Conservation (phyloP, 64 coral and sea anemone species). For the Hydrozoanthus tunicans region DNA sequence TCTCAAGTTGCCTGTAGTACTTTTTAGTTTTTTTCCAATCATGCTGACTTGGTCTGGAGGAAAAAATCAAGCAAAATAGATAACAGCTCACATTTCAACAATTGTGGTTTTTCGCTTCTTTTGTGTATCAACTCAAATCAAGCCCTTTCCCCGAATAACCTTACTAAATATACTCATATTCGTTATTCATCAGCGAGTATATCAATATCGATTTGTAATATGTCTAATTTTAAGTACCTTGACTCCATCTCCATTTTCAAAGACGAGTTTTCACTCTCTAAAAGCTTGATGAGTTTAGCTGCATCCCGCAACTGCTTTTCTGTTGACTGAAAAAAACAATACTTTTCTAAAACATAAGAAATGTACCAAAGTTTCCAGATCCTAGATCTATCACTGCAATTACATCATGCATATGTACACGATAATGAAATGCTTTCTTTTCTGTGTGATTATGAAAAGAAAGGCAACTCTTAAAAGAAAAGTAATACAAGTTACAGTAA, state of each 20-base stretch:
- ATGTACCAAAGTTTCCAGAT: too few species aligned
- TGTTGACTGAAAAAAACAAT: slow-evolving; percentile 43
- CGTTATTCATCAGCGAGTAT: background rate
- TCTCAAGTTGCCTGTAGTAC: slow-evolving; percentile 94
- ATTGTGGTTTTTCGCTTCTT: too few species aligned
- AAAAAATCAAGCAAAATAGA: background rate
- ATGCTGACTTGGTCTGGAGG: slow-evolving; percentile 70
- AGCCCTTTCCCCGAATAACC: too few species aligned
- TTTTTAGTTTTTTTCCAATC: slow-evolving; percentile 92
- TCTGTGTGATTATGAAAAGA: too few species aligned
- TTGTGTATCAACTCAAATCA: background rate
- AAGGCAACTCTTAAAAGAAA: too few species aligned
- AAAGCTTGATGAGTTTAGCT: slow-evolving; percentile 77
- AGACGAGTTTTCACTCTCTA: slow-evolving; percentile 89
- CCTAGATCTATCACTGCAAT: too few species aligned
- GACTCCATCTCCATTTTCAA: slow-evolving; percentile 84
- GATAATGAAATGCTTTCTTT: too few species aligned
- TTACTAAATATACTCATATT: background rate
- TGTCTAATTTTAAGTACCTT: slow-evolving; percentile 43
- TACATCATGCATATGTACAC: too few species aligned
- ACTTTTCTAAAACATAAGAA: background rate
- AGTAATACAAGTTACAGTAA: too few species aligned
- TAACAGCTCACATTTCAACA: background rate
- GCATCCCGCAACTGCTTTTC: slow-evolving; percentile 86
- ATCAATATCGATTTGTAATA: background rate